Percentiles rank a stretch among this genome's conserved stretches.
These are phyloP conservation scores for Taphrorychus bicolor DNA, from an alignment of 2,888 invertebrate species.

Conservation along the genomic window DNA sequence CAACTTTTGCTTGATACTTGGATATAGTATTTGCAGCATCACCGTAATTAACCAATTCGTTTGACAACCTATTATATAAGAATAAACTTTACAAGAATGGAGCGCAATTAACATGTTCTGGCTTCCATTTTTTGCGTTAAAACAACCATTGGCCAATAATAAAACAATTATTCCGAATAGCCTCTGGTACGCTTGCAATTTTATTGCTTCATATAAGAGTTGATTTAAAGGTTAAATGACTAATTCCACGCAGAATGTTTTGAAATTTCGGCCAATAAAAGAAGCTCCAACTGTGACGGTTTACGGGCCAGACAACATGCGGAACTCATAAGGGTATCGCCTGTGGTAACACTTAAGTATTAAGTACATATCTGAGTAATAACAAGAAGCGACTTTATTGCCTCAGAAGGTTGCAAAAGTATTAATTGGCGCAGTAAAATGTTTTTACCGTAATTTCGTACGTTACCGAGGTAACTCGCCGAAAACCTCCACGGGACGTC, in stretches of 20 bases:
- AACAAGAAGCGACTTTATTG: neutral
- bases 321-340: neutral
- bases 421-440: slow-evolving; percentile 5
- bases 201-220: slow-evolving; percentile 35
- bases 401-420: neutral
- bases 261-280: slow-evolving; percentile 7
- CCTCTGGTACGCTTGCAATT: slow-evolving; percentile 20
- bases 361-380: neutral
- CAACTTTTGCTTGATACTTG: neutral
- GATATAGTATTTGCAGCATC: neutral
- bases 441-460: neutral
- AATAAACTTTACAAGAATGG: slow-evolving; percentile 38
- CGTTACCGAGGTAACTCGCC: slow-evolving; percentile 2
- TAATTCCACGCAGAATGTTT: neutral
- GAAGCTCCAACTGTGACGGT: neutral
- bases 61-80: slow-evolving; percentile 27
- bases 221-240: slow-evolving; percentile 22
- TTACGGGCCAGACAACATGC: neutral
- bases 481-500: slow-evolving; percentile 3
- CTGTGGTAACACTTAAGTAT: neutral
- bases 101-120: slow-evolving; percentile 33
- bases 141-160: slow-evolving; percentile 29
- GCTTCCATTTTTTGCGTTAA: slow-evolving; percentile 25
- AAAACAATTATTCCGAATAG: slow-evolving; percentile 27
- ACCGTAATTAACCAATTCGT: slow-evolving; percentile 1